Conservation (phyloP, 2,113 vertebrate genomes). For the Prunella himalayana region DNA sequence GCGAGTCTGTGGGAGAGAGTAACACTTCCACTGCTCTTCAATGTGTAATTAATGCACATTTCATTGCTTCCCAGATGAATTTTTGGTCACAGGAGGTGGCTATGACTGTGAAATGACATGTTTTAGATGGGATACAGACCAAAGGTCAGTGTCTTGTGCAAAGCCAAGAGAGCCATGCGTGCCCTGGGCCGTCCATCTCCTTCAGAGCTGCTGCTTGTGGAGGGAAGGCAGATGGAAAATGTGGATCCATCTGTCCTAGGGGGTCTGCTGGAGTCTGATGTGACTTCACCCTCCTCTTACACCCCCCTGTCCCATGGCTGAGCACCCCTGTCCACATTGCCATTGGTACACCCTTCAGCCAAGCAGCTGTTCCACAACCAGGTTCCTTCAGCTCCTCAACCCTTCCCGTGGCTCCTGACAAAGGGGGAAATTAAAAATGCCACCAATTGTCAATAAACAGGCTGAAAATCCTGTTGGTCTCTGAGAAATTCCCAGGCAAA, state of each 20-base stretch:
- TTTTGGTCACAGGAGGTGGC: not conserved
- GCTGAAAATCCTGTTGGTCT: not conserved
- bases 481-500: not conserved
- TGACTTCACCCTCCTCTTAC: not conserved
- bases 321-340: accelerated
- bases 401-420: not conserved
- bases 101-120: not conserved
- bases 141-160: not conserved
- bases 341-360: accelerated
- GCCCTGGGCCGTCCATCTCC: not conserved
- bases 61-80: conserved; percentile 7
- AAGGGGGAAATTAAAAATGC: not conserved
- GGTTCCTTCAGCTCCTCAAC: not conserved
- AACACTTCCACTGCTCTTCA: not conserved
- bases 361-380: accelerated
- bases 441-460: not conserved
- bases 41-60: not conserved
- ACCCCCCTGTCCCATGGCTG: accelerated
- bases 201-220: not conserved
- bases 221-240: not conserved
- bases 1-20: not conserved
- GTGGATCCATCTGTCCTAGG: not conserved
- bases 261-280: not conserved
- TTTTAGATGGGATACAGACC: not conserved
- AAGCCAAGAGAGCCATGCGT: accelerated